Base-by-base conservation (phyloP, 2,113 vertebrate species). In the Marmota flaviventris region DNA sequence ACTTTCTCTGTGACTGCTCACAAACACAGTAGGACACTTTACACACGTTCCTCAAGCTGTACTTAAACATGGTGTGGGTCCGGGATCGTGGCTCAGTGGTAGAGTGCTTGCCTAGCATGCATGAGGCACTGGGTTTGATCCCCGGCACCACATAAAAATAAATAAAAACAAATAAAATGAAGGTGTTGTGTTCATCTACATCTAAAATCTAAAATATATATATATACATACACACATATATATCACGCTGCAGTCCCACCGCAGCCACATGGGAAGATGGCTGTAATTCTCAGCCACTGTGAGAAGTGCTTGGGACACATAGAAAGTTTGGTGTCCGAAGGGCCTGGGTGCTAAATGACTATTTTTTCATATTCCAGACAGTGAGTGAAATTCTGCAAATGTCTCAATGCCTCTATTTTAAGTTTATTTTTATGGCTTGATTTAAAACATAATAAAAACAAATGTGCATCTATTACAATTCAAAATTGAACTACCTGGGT, bases 401-500 rank as follows among this genome's bases (percentile, higher is more conserved):
- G 32, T 53, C 58, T 78, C 24, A 34, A 10, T 12, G 69, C 34
- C 34, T 89, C 65, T 73, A 4, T 63, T 89, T 89, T 37, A 72
- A 85, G 32, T 70, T 88, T 93, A 42, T 84, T 95, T 90, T 82
- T 65, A 79, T 85, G 39, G 24, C 51, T 93, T 81, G 76, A 96
- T 89, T 84, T n/a, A 79, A 96, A 96, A 63, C 3, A 29, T 79
- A 91, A 94, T 82, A 70, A 72, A 79, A 89, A 76, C 69, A 86
- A 96, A 69, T 70, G n/a, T 53, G 8, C 48, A 39, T 84, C 56
- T 58, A 58, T 93, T 53, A n/a, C 45, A 63, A 8, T 84, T 83
- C 83, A 88, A 73, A 89, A 48, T 1, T 39, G 45, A 75, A 42
- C 56, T 61, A 42, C n/a, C 69, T 65, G 91, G n/a, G 45, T 12